These are phyloP conservation scores for Ceratina australensis DNA, from an alignment of 1,140 invertebrate species.

Conservation along the genomic window DNA sequence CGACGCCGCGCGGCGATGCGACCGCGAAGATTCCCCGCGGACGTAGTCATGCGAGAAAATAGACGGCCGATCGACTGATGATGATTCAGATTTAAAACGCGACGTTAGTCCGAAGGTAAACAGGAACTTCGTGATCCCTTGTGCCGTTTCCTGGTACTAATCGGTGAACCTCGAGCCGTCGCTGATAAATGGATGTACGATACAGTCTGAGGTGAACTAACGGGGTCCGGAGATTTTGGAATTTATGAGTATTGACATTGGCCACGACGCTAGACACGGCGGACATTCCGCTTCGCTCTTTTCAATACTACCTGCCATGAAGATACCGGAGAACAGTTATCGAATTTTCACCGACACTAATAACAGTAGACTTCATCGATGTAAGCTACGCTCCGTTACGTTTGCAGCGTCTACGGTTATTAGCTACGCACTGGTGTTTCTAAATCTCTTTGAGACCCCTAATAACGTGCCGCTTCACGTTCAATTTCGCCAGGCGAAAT, in stretches of 20 bases:
- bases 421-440: not conserved
- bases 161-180: not conserved
- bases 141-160: conserved; percentile 5
- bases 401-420: conserved; percentile 22
- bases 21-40: conserved; percentile 15
- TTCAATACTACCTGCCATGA: not conserved
- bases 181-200: not conserved
- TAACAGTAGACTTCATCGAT: too few relatives aligned
- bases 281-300: not conserved
- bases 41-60: conserved; percentile 30
- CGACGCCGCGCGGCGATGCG: not conserved
- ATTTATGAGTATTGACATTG: not conserved
- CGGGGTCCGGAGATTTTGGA: not conserved
- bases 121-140: conserved; percentile 4
- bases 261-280: not conserved
- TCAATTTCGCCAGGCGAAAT: not conserved
- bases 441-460: not conserved
- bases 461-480: not conserved
- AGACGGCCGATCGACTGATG: conserved; percentile 25
- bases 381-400: too few relatives aligned
- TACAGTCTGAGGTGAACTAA: not conserved
- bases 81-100: conserved; percentile 35
- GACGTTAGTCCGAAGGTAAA: not conserved
- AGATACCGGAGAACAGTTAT: too few relatives aligned
- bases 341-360: too few relatives aligned